Evolutionary conservation across 2,888 invertebrate genomes (phyloP), one percentile per base, ranked within the genome.

Genomic region (Erebia aethiops): DNA sequence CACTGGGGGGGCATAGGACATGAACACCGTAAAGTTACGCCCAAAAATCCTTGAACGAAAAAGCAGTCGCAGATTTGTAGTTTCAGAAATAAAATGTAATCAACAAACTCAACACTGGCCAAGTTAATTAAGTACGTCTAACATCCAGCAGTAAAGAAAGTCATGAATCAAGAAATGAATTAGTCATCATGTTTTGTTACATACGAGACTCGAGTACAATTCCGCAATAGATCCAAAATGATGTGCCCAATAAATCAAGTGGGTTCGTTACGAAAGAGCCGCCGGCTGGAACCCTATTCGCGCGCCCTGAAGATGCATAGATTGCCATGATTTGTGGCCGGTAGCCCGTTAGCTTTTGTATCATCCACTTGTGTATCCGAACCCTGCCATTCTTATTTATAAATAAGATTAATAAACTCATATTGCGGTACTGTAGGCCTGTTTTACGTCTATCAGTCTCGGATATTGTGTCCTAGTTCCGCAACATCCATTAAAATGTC

Each of bases 331-430:
- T 75, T 74, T 73, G 71, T 73, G 41, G 71, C 66, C 68, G 70
- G 75, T 74, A 70, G 70, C 68, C 70, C 70, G 70, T 70, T 71
- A 74, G 73, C 71, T 71, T 74, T 74, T 74, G 74, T 70, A 72
- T 63, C 72, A 70, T 67, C 72, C 70, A 72, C 74, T 74, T 70
- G 69, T 72, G 54, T 46, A 57, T 61, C 64, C 35, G 56, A 70
- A 68, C 61, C 52, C 65, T 60, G 60, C 64, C 64, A 70, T 66
- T 61, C 69, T 65, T 57, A 68, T 60, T 66, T 61, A 35, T 63
- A 62, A 71, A 57, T 57, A 57, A 51, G 63, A 71, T 61, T 69
- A 69, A 69, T 71, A 69, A 18, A 67, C 21, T 60, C 60, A 65
- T 43, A 65, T 70, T 70, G 60, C 43, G 16, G 51, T 18, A 11